Percentiles rank a stretch among this genome's conserved stretches.
These are phyloP conservation scores for Mactra quadrangularis DNA, from an alignment of 1,140 invertebrate genomes.

Conservation along the genomic window DNA sequence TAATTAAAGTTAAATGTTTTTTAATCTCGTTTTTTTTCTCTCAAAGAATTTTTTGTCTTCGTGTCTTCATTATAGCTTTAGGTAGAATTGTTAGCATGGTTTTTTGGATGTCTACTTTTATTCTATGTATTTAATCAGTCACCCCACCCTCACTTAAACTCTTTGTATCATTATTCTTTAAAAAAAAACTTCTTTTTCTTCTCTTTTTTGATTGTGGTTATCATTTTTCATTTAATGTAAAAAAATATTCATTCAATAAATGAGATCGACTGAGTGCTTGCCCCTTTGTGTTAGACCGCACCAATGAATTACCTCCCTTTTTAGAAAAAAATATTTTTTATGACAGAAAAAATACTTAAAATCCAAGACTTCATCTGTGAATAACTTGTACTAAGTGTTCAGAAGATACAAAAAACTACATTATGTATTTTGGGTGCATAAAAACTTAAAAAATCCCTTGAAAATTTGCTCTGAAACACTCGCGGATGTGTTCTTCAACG, in stretches of 20 bases:
- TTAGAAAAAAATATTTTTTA: no score
- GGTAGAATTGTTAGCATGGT: no score
- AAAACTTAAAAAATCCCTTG: neutral
- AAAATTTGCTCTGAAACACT: neutral
- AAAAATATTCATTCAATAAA: constrained; percentile 42
- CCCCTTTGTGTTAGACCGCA: neutral
- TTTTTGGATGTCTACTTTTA: no score
- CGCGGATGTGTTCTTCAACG: neutral
- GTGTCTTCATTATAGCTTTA: no score
- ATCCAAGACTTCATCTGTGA: neutral
- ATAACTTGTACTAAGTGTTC: constrained; percentile 40
- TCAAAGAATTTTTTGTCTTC: no score
- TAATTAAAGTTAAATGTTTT: no score
- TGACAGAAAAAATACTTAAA: constrained; percentile 13
- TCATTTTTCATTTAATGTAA: no score
- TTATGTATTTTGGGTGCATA: neutral
- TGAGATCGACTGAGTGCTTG: constrained; percentile 23
- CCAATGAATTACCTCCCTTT: constrained; percentile 35
- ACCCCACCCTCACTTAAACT: no score
- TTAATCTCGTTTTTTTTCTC: no score
- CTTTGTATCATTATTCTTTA: no score
- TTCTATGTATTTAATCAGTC: no score
- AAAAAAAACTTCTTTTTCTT: neutral
- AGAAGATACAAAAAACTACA: neutral
- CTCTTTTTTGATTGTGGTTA: no score